phyloP scores from a whole-genome alignment of 64 coral and sea anemone genomes.

The Stichodactyla helianthus region DNA sequence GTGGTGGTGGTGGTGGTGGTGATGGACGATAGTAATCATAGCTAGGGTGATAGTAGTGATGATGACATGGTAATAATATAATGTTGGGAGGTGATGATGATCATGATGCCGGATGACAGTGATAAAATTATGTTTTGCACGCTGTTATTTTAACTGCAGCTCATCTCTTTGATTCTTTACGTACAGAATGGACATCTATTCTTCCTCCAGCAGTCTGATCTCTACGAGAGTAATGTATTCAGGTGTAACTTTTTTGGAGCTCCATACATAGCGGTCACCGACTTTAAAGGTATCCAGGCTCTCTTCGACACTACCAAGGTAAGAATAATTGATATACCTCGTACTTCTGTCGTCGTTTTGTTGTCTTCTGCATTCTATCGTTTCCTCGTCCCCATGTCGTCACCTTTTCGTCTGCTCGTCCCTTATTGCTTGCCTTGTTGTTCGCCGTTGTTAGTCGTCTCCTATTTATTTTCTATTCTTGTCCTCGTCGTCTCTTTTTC shows the following conservation, averaged over 20 bases:
- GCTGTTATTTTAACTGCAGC: neutral
- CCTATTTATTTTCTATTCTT: too few species aligned
- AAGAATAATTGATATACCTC: neutral
- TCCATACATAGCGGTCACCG: constrained; percentile 65
- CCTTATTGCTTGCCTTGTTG: too few species aligned
- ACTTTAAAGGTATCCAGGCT: constrained; percentile 64
- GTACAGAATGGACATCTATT: constrained; percentile 76
- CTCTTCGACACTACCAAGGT: constrained; percentile 76
- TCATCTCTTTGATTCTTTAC: constrained; percentile 13
- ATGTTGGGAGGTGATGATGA: neutral
- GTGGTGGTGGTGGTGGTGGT: neutral
- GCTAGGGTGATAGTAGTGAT: neutral
- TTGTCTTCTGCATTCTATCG: too few species aligned
- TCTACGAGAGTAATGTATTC: constrained; percentile 69
- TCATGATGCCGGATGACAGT: neutral
- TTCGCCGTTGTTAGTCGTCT: too few species aligned
- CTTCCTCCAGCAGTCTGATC: constrained; percentile 60
- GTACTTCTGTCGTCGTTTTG: too few species aligned
- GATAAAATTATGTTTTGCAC: neutral
- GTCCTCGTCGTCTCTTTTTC: too few species aligned
- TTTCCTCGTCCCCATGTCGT: too few species aligned
- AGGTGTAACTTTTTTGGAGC: constrained; percentile 89
- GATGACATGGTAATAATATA: neutral
- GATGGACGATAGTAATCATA: neutral
- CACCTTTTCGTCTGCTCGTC: too few species aligned